Conservation (phyloP, 64 coral and sea anemone species). For the Stichodactyla mertensii region DNA sequence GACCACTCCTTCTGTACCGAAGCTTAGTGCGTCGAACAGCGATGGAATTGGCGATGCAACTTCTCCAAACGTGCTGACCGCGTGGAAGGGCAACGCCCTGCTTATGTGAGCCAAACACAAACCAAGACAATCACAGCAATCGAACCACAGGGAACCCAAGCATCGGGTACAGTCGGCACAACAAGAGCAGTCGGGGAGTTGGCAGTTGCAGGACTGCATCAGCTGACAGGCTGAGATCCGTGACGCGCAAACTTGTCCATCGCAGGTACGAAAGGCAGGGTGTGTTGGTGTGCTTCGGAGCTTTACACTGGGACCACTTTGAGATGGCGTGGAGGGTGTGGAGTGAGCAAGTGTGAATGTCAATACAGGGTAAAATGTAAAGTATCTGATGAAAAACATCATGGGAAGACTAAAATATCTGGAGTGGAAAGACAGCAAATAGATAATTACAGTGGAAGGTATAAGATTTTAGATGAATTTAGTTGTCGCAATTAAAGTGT, state of each 20-base stretch:
- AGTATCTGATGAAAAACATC: neutral
- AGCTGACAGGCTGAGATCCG: slow-evolving; percentile 46
- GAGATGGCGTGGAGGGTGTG: neutral
- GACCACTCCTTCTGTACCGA: neutral
- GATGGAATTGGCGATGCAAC: slow-evolving; percentile 32
- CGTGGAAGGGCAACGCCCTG: neutral
- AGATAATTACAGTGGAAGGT: too few relatives aligned
- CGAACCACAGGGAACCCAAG: slow-evolving; percentile 33
- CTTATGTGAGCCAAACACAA: slow-evolving; percentile 16
- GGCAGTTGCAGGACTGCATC: slow-evolving; percentile 36
- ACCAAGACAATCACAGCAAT: slow-evolving; percentile 48
- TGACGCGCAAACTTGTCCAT: slow-evolving; percentile 19
- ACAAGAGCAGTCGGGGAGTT: slow-evolving; percentile 21
- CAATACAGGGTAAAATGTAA: neutral
- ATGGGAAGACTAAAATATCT: neutral
- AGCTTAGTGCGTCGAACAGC: slow-evolving; percentile 37
- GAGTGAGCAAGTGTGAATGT: neutral
- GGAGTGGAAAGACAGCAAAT: neutral
- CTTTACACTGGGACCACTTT: neutral
- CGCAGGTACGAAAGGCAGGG: slow-evolving; percentile 25
- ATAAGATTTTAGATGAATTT: too few relatives aligned
- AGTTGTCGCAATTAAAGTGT: too few relatives aligned
- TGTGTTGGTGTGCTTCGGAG: neutral
- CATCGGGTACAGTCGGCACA: slow-evolving; percentile 49
- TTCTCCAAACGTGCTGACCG: slow-evolving; percentile 26